A percentile compares a stretch with the other conserved stretches of the same genome.
Conservation (phyloP, 2,888 invertebrate species). For the Cosmopolites sordidus region DNA sequence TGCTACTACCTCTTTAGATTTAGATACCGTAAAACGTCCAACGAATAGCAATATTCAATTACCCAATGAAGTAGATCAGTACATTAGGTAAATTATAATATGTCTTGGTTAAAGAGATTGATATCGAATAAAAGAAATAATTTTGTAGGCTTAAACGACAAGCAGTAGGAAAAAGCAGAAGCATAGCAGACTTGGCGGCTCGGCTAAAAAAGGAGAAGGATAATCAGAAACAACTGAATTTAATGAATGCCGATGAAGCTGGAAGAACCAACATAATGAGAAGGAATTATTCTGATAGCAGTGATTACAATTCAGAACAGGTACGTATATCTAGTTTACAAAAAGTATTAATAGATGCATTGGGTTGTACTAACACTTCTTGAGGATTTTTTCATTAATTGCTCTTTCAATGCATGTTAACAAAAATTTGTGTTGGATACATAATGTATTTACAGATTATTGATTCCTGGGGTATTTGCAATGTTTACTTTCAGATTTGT, state of each 20-base stretch:
- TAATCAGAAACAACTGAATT: conserved; percentile 33
- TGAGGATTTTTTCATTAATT: too few relatives aligned
- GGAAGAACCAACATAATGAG: conserved; percentile 38
- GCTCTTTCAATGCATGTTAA: too few relatives aligned
- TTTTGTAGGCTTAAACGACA: conserved; percentile 14
- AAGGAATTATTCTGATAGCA: conserved; percentile 24
- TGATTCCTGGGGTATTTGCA: too few relatives aligned
- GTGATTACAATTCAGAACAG: conserved; percentile 17
- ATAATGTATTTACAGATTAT: too few relatives aligned
- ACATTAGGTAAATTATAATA: conserved; percentile 25
- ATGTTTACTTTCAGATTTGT: too few relatives aligned
- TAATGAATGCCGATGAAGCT: conserved; percentile 39
- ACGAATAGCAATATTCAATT: conserved; percentile 30
- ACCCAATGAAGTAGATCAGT: conserved; percentile 19
- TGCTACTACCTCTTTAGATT: conserved; percentile 15
- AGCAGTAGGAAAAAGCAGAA: conserved; percentile 27
- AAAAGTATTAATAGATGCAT: too few relatives aligned
- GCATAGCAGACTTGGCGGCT: conserved; percentile 33
- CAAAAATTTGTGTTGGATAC: too few relatives aligned
- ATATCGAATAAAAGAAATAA: too few relatives aligned
- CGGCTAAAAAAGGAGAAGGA: conserved; percentile 29
- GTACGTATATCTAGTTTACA: conserved; percentile 7
- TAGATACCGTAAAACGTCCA: conserved; percentile 32
- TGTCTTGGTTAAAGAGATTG: conserved; percentile 1
- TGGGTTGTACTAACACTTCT: too few relatives aligned